A percentile compares a stretch with the other conserved stretches of the same genome.
phyloP scores from a whole-genome alignment of 2,113 vertebrate genomes.

The Corythornis cristatus region DNA sequence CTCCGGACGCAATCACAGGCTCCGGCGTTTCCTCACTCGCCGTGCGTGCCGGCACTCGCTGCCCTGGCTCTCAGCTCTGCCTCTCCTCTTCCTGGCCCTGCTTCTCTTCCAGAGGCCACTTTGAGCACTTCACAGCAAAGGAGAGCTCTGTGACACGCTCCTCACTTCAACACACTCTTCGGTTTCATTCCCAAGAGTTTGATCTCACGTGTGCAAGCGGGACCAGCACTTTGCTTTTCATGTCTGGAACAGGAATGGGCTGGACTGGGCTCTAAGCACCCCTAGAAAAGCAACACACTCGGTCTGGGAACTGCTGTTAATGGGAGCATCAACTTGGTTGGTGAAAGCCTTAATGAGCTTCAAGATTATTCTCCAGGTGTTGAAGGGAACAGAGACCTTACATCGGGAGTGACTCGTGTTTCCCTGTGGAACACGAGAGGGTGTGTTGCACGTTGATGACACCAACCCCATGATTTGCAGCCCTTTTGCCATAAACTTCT shows the following conservation, averaged over 20 bases:
- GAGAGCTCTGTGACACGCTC: neutral
- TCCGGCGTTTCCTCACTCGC: neutral
- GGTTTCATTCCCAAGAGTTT: neutral
- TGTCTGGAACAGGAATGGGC: neutral
- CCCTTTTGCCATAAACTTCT: neutral
- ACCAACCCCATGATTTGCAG: neutral
- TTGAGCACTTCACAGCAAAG: neutral
- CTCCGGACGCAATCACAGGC: neutral
- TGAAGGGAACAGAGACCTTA: slow-evolving; percentile 17
- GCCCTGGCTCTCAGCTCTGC: neutral
- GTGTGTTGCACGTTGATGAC: neutral
- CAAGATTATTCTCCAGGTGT: slow-evolving; percentile 8
- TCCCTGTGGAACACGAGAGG: neutral
- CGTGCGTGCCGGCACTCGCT: neutral
- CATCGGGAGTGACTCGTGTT: neutral
- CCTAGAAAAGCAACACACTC: neutral
- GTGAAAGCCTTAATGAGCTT: neutral
- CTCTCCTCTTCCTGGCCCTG: neutral
- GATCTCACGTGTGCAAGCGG: neutral
- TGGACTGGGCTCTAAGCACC: neutral
- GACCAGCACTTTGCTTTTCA: neutral
- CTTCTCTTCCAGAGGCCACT: neutral
- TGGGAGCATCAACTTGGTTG: neutral
- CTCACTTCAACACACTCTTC: neutral
- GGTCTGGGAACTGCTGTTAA: neutral